A percentile compares a stretch with the other conserved stretches of the same genome.
Conservation (phyloP, 1,140 invertebrate species). For the Piezodorus guildinii region DNA sequence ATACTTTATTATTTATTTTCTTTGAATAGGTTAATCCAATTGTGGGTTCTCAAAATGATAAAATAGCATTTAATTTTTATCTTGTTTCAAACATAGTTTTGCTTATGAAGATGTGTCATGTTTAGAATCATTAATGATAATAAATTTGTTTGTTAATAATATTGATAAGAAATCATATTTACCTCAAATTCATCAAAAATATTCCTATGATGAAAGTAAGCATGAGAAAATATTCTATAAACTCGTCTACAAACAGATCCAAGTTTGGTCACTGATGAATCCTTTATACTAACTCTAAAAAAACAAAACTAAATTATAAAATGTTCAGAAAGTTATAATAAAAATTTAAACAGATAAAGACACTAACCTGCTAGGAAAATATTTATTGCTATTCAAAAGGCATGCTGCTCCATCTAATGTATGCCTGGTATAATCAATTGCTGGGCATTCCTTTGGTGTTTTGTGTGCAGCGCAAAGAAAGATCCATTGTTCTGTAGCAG, state of each 20-base stretch:
- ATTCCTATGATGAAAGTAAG: conserved; percentile 93
- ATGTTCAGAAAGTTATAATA: background rate
- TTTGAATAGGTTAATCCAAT: too few species aligned
- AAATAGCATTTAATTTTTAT: too few species aligned
- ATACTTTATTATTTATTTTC: too few species aligned
- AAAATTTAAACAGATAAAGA: background rate
- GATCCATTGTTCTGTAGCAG: conserved; percentile 99
- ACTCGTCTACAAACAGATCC: conserved; percentile 96
- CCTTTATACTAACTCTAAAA: conserved; percentile 93
- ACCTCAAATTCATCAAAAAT: conserved; percentile 98
- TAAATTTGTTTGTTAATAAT: background rate
- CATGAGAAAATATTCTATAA: conserved; percentile 99
- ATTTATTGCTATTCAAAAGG: conserved; percentile 97
- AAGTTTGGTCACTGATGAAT: conserved; percentile 94
- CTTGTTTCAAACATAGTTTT: too few species aligned
- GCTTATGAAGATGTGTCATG: too few species aligned
- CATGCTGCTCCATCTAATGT: conserved; percentile 98
- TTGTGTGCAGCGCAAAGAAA: conserved; percentile 99
- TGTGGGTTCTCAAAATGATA: too few species aligned
- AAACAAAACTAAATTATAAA: conserved; percentile 24
- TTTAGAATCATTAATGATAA: too few species aligned
- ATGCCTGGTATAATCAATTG: conserved; percentile 98
- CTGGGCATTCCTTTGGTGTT: conserved; percentile 99
- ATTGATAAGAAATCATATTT: conserved; percentile 27
- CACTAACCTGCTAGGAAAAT: conserved; percentile 94